These are phyloP conservation scores for Gadopsis marmoratus DNA, from an alignment of 2,797 vertebrate species.

Conservation along the genomic window DNA sequence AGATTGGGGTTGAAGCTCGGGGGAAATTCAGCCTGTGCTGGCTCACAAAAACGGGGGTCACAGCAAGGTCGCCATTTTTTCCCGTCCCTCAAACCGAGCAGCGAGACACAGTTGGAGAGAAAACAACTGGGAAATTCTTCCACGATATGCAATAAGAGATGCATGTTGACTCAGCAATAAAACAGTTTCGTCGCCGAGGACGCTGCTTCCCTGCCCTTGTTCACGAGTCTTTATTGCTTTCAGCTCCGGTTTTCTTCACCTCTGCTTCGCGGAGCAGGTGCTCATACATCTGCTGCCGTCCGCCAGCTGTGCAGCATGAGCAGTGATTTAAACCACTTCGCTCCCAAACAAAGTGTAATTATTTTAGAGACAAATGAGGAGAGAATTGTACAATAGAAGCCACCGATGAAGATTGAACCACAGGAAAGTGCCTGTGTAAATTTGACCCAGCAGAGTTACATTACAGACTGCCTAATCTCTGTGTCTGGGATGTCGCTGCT, in stretches of 20 bases:
- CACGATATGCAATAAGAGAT: not conserved
- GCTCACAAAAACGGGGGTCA: conserved; percentile 38
- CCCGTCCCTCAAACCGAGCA: not conserved
- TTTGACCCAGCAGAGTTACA: conserved; percentile 16
- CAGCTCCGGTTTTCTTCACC: conserved; percentile 14
- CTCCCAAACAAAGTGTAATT: not conserved
- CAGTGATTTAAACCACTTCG: conserved; percentile 8
- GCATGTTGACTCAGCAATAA: conserved; percentile 14
- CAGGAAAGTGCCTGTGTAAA: not conserved
- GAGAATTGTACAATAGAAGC: conserved; percentile 13
- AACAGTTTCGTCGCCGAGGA: not conserved
- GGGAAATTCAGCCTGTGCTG: conserved; percentile 49
- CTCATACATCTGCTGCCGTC: conserved; percentile 18
- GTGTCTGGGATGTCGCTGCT: not conserved
- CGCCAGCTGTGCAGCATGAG: not conserved
- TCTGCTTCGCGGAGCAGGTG: conserved; percentile 4
- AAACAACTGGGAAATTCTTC: not conserved
- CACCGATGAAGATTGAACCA: conserved; percentile 14
- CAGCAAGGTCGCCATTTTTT: conserved; percentile 28
- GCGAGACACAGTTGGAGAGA: not conserved
- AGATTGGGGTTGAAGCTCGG: conserved; percentile 46
- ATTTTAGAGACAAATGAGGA: conserved; percentile 30
- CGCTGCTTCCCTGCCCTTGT: not conserved
- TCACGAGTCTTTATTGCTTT: conserved; percentile 23
- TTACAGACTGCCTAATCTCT: not conserved